Evolutionary conservation across 2,888 invertebrate species (phyloP), one percentile per base, ranked within the genome.

Genomic region (Dysmachus trigonus): DNA sequence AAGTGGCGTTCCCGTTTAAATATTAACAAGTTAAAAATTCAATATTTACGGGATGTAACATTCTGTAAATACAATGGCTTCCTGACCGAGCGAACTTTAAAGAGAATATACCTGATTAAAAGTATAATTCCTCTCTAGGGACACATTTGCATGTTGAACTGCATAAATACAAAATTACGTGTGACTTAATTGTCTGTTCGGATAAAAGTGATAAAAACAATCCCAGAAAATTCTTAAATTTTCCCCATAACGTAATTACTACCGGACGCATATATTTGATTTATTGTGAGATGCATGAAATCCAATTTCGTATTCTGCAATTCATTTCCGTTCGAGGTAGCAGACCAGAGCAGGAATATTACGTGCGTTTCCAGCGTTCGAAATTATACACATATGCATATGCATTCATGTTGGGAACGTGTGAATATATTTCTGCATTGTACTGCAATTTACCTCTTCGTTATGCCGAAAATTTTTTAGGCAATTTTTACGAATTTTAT

Each of bases 301-400:
- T 85, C 85, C 85, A 76, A 85, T 85, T 85, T 85, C 62, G 51
- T 85, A 85, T 85, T 76, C 53, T 53, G 85, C 85, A 79, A 85
- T 85, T 74, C 71, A 76, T 85, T 85, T 85, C 85, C 85, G 85
- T 33, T 33, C 30, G 38, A 74, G 47, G 47, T 79, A 71, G 30
- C 30, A n/a, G 71, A 62, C 35, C 72, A 71, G 38, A 30, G 47
- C n/a, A 41, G 72, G 15, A n/a, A 27, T 72, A 73, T 62, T 38
- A 82, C 82, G 82, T 33, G 35, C 77, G 30, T 77, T 41, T 47
- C 47, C 47, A 27, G 1, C 15, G 47, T 15, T 77, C 15, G 22
- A 27, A 77, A 47, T 77, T 47, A 6, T n/a, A 77, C 35, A 47
- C 35, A 77, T 22, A 41, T 77, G 47, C 15, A 77, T 73, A 76